Percentiles rank a stretch among this genome's conserved stretches.
Evolutionary conservation across 2,888 invertebrate species (phyloP).

Genomic region (Germaria angustata): DNA sequence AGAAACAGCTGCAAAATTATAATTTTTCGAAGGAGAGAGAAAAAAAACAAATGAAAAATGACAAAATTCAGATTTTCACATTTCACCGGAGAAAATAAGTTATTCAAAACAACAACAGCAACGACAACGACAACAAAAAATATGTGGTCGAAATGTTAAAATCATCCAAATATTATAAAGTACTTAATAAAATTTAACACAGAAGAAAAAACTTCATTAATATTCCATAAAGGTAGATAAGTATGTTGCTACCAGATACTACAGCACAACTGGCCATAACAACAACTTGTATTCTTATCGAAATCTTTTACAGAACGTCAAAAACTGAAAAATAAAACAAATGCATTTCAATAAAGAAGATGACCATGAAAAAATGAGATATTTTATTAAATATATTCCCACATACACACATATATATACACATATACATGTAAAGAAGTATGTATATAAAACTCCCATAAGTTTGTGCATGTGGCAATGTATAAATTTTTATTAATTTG

Average conservation of each 20-base stretch:
- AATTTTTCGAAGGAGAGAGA: constrained; percentile 40
- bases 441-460: not conserved
- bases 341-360: constrained; percentile 60
- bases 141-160: constrained; percentile 50
- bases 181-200: not conserved
- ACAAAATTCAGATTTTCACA: constrained; percentile 36
- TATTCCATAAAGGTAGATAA: constrained; percentile 50
- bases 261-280: not conserved
- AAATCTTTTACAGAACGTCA: constrained; percentile 32
- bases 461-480: not conserved
- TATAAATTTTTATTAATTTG: constrained; percentile 33
- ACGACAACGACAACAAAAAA: not conserved
- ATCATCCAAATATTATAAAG: constrained; percentile 9
- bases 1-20: constrained; percentile 53
- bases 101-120: constrained; percentile 2
- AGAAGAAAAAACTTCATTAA: constrained; percentile 45
- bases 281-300: constrained; percentile 51
- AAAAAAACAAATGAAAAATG: not conserved
- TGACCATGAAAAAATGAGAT: constrained; percentile 63
- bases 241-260: constrained; percentile 30
- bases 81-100: constrained; percentile 36
- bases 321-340: constrained; percentile 27
- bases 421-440: not conserved
- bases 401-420: not conserved
- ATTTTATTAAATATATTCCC: not conserved